Conservation (phyloP, 2,113 vertebrate species). For the Caranx ignobilis region DNA sequence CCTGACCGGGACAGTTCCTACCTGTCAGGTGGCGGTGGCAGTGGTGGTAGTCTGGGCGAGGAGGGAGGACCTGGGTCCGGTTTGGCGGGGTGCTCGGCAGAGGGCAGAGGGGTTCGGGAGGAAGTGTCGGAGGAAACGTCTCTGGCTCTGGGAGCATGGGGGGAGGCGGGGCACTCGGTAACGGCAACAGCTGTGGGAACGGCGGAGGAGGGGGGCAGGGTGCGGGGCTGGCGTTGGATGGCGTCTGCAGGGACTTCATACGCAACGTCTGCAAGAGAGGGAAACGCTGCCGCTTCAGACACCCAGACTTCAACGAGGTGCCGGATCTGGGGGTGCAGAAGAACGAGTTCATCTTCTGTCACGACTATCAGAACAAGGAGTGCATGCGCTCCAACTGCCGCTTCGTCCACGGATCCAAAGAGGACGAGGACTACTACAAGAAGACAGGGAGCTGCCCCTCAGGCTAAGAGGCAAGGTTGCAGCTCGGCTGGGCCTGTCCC, state of each 20-base stretch:
- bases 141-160: conserved; percentile 79
- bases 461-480: conserved; percentile 94
- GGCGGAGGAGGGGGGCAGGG: conserved; percentile 72
- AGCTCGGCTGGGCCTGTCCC: conserved; percentile 91
- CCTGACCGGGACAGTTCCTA: conserved; percentile 92
- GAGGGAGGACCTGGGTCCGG: conserved; percentile 79
- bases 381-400: conserved; percentile 94
- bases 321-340: conserved; percentile 95
- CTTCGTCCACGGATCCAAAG: conserved; percentile 96
- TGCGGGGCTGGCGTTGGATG: conserved; percentile 81
- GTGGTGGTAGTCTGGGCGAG: conserved; percentile 74
- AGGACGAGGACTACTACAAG: conserved; percentile 98
- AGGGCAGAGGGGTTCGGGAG: conserved; percentile 79
- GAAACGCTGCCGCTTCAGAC: conserved; percentile 95
- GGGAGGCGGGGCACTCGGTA: conserved; percentile 82
- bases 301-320: conserved; percentile 94
- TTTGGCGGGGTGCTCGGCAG: conserved; percentile 71
- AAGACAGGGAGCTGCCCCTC: conserved; percentile 93
- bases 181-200: conserved; percentile 85
- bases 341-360: conserved; percentile 98
- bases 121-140: conserved; percentile 60
- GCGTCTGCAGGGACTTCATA: conserved; percentile 95
- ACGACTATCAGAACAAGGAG: conserved; percentile 98
- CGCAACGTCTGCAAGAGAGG: conserved; percentile 97
- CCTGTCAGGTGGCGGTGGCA: conserved; percentile 83